phyloP scores from a whole-genome alignment of 92 coral and sea anemone genomes.

The Diadumene lineata region DNA sequence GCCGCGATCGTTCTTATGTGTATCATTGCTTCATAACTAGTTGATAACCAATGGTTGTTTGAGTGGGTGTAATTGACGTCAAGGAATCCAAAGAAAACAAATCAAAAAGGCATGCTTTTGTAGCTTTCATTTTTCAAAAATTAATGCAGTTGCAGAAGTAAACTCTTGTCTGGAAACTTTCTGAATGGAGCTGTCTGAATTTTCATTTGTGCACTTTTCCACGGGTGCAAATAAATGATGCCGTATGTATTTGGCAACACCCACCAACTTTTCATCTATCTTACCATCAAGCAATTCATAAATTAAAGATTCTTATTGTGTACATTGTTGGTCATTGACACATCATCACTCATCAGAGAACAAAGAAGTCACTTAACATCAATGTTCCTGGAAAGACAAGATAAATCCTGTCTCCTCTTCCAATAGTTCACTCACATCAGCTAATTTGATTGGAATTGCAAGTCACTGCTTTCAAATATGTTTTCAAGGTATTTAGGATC shows the following conservation, averaged over 20 bases:
- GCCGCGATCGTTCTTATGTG: too few relatives aligned
- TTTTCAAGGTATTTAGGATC: not conserved
- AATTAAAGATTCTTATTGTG: not conserved
- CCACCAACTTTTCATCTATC: not conserved
- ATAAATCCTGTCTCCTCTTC: not conserved
- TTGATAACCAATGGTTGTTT: not conserved
- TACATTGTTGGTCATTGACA: not conserved
- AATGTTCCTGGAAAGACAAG: not conserved
- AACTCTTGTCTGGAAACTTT: constrained; percentile 6
- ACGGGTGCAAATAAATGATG: not conserved
- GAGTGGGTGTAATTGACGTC: not conserved
- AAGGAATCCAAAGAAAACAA: not conserved
- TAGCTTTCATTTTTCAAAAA: not conserved
- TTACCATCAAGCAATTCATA: not conserved
- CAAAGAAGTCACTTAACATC: too few relatives aligned
- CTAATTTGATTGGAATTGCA: not conserved
- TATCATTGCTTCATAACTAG: too few relatives aligned
- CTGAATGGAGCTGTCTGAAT: not conserved
- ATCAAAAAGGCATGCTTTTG: not conserved
- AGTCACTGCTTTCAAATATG: not conserved
- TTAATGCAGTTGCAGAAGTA: not conserved
- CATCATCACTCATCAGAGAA: not conserved
- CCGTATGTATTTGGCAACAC: not conserved
- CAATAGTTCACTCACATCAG: not conserved
- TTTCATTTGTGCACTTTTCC: not conserved